Conservation (phyloP, 2,797 vertebrate species). For the Chelidonichthys spinosus region DNA sequence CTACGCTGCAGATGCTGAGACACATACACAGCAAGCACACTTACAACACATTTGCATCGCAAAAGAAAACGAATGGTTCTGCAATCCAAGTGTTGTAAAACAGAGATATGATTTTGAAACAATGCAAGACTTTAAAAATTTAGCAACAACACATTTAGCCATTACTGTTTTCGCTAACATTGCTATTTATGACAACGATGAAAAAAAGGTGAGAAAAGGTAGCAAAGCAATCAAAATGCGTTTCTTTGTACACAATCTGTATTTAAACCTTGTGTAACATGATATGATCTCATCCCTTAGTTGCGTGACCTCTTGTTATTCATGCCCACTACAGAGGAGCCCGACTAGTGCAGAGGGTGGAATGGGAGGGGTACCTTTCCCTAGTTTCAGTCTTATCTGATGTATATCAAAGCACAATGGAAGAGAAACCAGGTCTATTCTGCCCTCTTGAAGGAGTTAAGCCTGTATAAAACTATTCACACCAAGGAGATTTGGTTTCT, state of each 20-base stretch:
- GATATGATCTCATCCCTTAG: slow-evolving; percentile 57
- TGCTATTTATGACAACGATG: slow-evolving; percentile 5
- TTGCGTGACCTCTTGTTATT: slow-evolving; percentile 54
- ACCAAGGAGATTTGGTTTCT: slow-evolving; percentile 37
- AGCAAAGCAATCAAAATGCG: not conserved
- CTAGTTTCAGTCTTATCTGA: slow-evolving; percentile 56
- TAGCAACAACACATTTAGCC: not conserved
- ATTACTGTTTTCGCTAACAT: not conserved
- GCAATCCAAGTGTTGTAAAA: not conserved
- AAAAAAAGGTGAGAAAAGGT: not conserved
- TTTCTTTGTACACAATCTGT: slow-evolving; percentile 11
- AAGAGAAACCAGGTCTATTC: slow-evolving; percentile 19
- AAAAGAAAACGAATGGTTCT: not conserved
- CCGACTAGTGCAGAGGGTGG: slow-evolving; percentile 24
- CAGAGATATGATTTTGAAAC: slow-evolving; percentile 2
- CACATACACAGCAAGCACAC: not conserved
- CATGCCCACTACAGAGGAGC: slow-evolving; percentile 52
- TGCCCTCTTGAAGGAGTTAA: slow-evolving; percentile 32
- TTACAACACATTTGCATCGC: not conserved
- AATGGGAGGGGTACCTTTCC: slow-evolving; percentile 41
- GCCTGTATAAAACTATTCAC: slow-evolving; percentile 21
- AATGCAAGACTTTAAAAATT: not conserved
- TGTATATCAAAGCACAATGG: slow-evolving; percentile 51
- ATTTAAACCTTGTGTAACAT: slow-evolving; percentile 47
- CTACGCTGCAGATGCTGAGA: not conserved